Evolutionary conservation across 2,113 vertebrate genomes (phyloP).

Genomic region (Scalopus aquaticus): DNA sequence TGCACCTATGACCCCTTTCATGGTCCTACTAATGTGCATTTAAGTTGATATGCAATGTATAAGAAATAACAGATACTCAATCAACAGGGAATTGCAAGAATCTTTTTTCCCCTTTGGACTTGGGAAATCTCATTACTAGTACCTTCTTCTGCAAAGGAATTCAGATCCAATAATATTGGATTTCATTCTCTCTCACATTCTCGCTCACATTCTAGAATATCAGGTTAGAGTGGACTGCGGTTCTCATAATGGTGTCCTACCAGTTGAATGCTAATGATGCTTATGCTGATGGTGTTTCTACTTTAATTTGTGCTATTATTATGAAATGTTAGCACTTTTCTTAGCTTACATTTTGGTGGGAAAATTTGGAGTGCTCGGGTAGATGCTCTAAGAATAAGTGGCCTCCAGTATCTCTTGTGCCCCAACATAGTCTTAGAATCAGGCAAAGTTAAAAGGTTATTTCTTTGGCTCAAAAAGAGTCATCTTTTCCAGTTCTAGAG

Average conservation of each 20-base stretch:
- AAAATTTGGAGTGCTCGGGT: not conserved
- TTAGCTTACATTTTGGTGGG: not conserved
- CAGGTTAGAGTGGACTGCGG: too few relatives aligned
- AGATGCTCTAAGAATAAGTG: not conserved
- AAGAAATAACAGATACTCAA: constrained; percentile 14
- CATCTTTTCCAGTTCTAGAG: constrained; percentile 13
- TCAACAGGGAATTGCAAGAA: not conserved
- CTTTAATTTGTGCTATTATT: constrained; percentile 23
- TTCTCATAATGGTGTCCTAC: too few relatives aligned
- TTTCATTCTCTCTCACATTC: too few relatives aligned
- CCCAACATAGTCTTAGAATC: not conserved
- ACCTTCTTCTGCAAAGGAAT: constrained; percentile 9
- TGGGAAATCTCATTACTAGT: not conserved
- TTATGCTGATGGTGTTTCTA: not conserved
- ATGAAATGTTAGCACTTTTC: constrained; percentile 33
- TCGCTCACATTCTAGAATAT: too few relatives aligned
- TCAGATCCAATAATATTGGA: not conserved
- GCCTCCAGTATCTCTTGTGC: not conserved
- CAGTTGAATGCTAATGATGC: not conserved
- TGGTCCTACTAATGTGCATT: not conserved
- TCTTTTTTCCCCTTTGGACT: not conserved
- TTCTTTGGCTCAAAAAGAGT: constrained; percentile 22
- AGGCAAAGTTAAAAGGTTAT: rapidly evolving
- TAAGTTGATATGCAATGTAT: constrained; percentile 16
- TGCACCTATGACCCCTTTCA: not conserved